Base-by-base conservation (phyloP, 2,113 vertebrate species). In the Apteryx mantelli region DNA sequence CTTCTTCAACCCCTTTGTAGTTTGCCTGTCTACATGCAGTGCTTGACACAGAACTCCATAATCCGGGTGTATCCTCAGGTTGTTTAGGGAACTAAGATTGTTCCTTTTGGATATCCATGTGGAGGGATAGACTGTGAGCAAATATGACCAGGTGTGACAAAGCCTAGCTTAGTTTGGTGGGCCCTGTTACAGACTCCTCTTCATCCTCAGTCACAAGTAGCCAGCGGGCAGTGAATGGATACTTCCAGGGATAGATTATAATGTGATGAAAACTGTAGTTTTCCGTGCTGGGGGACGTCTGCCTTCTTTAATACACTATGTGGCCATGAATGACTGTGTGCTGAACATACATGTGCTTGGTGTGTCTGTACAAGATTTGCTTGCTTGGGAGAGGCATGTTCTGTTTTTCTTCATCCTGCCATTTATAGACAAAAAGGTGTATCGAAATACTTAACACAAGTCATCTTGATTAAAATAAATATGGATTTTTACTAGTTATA, bases 401-500 rank as follows among this genome's bases (percentile, higher is more conserved):
- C 32, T 71, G 13, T 53, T 84, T 78, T 84, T 71, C 28, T 94
- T 86, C 25, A 84, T 63, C 44, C 19, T 89, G 18, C 34, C 18
- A 48, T 83, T 95, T 86, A 70, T 58, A 16, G 46, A 11, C 65
- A 80, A 81, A 88, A 86, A 53, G 38, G 5, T 48, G 22, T 38
- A 61, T 61, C 52, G 34, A 50, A 93, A 73, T 82, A 81, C 32
- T 75, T 63, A 38, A 38, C 36, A 38, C 36, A 63, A 2, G 69
- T 94, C 30, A 8, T 46, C 53, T 48, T 76, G n/a, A 34, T 91
- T 83, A 91, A 79, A 85, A 85, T 94, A 92, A 89, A 86, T 65
- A 68, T 6, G 16, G 34, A 74, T 77, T 92, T 95, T 80, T 76
- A 55, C 24, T 70, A 64, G 11, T 17, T 66, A 34, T 18, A 14